Percentiles rank a stretch among this genome's conserved stretches.
Conservation (phyloP, 2,797 vertebrate species). For the Melopsittacus undulatus region DNA sequence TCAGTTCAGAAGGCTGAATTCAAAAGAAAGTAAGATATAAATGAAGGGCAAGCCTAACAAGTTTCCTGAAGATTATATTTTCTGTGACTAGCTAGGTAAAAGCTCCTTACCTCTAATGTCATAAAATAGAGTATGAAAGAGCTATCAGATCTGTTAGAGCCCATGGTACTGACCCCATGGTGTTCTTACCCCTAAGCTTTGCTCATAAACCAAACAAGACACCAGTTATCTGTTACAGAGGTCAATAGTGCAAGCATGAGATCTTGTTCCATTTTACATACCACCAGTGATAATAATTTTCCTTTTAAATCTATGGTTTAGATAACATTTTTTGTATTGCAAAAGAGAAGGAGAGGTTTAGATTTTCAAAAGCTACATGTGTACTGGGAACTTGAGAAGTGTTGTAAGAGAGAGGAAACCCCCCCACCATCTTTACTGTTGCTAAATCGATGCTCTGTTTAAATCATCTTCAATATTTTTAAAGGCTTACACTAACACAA, state of each 20-base stretch:
- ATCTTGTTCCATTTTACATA: background rate
- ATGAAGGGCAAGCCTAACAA: background rate
- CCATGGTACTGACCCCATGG: background rate
- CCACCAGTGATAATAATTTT: background rate
- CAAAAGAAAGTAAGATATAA: background rate
- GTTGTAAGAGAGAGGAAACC: background rate
- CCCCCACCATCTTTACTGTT: background rate
- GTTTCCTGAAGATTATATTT: background rate
- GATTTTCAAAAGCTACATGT: background rate
- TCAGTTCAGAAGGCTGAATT: background rate
- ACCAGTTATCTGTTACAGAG: background rate
- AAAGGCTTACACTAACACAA: background rate
- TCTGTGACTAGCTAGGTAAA: background rate
- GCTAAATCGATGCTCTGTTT: background rate
- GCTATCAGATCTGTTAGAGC: background rate
- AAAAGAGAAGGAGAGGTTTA: background rate
- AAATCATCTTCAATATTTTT: background rate
- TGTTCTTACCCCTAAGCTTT: background rate
- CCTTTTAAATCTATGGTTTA: background rate
- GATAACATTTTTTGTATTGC: background rate
- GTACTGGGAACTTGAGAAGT: background rate
- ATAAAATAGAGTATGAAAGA: background rate
- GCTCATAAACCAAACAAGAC: background rate
- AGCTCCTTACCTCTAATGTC: background rate
- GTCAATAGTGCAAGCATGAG: background rate